A percentile compares a stretch with the other conserved stretches of the same genome.
These are phyloP conservation scores for Achatina immaculata DNA, from an alignment of 1,140 invertebrate species.

Conservation along the genomic window DNA sequence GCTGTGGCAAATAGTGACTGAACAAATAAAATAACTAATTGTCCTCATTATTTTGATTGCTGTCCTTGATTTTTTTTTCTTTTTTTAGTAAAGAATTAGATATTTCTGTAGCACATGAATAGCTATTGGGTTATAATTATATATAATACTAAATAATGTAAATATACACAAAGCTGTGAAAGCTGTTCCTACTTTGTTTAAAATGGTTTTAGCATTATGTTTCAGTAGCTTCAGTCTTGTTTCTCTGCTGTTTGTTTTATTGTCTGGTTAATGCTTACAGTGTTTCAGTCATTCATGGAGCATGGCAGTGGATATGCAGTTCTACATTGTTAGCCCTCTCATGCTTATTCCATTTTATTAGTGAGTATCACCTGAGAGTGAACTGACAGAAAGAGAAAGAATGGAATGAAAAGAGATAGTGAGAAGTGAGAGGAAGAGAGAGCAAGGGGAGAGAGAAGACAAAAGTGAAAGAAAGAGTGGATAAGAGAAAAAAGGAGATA, in stretches of 20 bases:
- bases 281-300: constrained; percentile 83
- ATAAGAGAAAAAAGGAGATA: neutral
- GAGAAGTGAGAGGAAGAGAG: neutral
- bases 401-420: neutral
- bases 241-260: neutral
- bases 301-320: constrained; percentile 85
- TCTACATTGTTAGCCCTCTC: constrained; percentile 80
- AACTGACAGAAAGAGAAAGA: neutral
- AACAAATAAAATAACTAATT: no score
- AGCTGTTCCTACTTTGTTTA: no score
- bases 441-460: neutral
- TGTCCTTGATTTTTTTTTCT: no score
- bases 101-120: no score
- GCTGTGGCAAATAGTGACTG: no score
- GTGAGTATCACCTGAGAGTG: constrained; percentile 48
- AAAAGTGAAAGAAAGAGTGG: neutral
- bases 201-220: no score
- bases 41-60: no score
- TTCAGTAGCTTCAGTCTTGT: neutral
- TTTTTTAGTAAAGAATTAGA: no score
- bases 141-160: no score
- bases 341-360: constrained; percentile 69
- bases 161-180: no score
- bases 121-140: no score
- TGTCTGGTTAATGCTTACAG: constrained; percentile 71